phyloP scores from a whole-genome alignment of 2,113 vertebrate species.

The Xenopus borealis region DNA sequence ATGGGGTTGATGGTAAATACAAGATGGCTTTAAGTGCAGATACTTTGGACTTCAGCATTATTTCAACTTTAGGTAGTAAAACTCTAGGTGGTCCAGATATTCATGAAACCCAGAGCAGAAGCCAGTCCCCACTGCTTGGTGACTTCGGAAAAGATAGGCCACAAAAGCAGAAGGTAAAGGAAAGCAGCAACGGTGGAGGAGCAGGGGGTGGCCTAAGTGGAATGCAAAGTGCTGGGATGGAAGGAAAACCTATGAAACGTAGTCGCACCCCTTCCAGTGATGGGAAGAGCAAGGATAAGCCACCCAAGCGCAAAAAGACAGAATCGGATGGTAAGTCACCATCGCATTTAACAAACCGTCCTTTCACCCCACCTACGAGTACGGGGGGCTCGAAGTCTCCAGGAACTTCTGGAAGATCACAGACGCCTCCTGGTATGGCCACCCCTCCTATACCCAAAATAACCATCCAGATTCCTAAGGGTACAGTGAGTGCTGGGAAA shows the following conservation, averaged over 20 bases:
- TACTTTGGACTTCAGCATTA: slow-evolving; percentile 75
- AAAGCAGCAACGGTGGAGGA: slow-evolving; percentile 54
- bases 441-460: slow-evolving; percentile 97
- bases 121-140: slow-evolving; percentile 85
- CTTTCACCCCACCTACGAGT: slow-evolving; percentile 91
- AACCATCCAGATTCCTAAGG: slow-evolving; percentile 95
- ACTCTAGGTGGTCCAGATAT: slow-evolving; percentile 79
- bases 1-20: slow-evolving; percentile 67
- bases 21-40: slow-evolving; percentile 66
- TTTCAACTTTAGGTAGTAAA: slow-evolving; percentile 64
- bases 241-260: slow-evolving; percentile 87
- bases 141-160: slow-evolving; percentile 75
- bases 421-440: slow-evolving; percentile 89
- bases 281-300: slow-evolving; percentile 94
- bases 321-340: slow-evolving; percentile 93
- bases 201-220: slow-evolving; percentile 69
- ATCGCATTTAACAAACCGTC: slow-evolving; percentile 86
- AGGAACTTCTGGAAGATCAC: slow-evolving; percentile 89
- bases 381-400: slow-evolving; percentile 92
- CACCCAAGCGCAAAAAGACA: slow-evolving; percentile 88
- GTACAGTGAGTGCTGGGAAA: slow-evolving; percentile 90
- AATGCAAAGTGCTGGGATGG: slow-evolving; percentile 66
- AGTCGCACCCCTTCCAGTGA: slow-evolving; percentile 94
- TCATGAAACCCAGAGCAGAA: slow-evolving; percentile 80
- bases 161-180: slow-evolving; percentile 76